These are phyloP conservation scores for Lucinisca nassula DNA, from an alignment of 2,888 invertebrate species.

Conservation along the genomic window DNA sequence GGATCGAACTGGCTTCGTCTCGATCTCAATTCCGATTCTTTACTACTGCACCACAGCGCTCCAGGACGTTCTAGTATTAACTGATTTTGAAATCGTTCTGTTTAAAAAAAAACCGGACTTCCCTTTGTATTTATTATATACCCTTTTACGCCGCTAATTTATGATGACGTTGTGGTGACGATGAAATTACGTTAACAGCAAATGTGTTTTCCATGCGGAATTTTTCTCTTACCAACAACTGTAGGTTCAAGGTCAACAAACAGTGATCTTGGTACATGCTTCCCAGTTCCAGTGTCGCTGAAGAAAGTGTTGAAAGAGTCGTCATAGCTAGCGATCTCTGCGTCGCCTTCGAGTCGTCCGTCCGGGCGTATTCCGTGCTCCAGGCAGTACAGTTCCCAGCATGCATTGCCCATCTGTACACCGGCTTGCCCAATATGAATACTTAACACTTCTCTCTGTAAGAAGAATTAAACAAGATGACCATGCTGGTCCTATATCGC, in stretches of 20 bases:
- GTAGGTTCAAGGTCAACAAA: slow-evolving; percentile 99
- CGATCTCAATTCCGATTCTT: too few species aligned
- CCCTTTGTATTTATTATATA: too few species aligned
- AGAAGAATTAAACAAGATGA: not conserved
- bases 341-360: slow-evolving; percentile 84
- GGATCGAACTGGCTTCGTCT: too few species aligned
- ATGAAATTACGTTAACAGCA: too few species aligned
- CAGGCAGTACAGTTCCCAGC: slow-evolving; percentile 90
- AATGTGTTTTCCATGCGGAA: too few species aligned
- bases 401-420: slow-evolving; percentile 89
- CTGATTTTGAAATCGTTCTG: too few species aligned
- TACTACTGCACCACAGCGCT: too few species aligned
- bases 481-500: too few species aligned
- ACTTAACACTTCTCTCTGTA: slow-evolving; percentile 89
- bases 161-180: too few species aligned
- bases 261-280: slow-evolving; percentile 97
- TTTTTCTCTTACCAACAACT: slow-evolving; percentile 94
- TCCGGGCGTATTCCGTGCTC: slow-evolving; percentile 89
- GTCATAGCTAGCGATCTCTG: slow-evolving; percentile 90
- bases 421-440: slow-evolving; percentile 89
- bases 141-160: too few species aligned
- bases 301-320: slow-evolving; percentile 94
- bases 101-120: too few species aligned
- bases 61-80: too few species aligned
- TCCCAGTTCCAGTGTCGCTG: slow-evolving; percentile 96